These are phyloP conservation scores for Clarias macrocephalus DNA, from an alignment of 2,113 vertebrate genomes.

Conservation along the genomic window DNA sequence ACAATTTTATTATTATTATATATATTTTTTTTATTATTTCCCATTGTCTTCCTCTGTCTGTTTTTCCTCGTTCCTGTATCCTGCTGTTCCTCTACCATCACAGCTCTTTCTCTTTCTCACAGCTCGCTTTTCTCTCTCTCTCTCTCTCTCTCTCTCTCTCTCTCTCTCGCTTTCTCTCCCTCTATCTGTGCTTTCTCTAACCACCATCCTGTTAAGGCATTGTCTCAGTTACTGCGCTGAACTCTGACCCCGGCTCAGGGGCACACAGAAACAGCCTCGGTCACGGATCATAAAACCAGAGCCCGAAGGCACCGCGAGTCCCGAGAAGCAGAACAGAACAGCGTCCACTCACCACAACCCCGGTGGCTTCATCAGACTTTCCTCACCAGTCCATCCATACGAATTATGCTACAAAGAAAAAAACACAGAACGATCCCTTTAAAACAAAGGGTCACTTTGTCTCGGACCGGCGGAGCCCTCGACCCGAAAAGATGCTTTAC, in stretches of 20 bases:
- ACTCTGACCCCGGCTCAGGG: slow-evolving; percentile 68
- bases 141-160: neutral
- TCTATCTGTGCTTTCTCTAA: slow-evolving; percentile 50
- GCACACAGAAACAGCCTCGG: slow-evolving; percentile 69
- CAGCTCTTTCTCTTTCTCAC: too few relatives aligned
- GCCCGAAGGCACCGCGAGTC: slow-evolving; percentile 57
- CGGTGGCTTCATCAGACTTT: neutral
- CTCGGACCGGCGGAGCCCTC: neutral
- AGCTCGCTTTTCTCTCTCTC: neutral
- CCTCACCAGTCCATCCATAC: neutral
- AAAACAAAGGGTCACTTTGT: neutral
- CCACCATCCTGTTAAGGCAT: slow-evolving; percentile 70
- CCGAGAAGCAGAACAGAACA: slow-evolving; percentile 57
- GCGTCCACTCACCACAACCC: slow-evolving; percentile 51
- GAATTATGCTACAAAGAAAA: neutral
- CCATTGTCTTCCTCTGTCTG: neutral
- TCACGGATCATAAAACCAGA: slow-evolving; percentile 73
- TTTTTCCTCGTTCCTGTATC: neutral
- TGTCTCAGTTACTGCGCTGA: slow-evolving; percentile 67
- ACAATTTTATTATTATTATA: too few relatives aligned
- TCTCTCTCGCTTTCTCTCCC: neutral
- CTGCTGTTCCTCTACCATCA: neutral
- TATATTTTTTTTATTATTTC: neutral
- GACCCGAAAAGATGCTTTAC: neutral
- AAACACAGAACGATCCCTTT: neutral